phyloP scores from a whole-genome alignment of 2,888 invertebrate species.

The Phaedon cochleariae region DNA sequence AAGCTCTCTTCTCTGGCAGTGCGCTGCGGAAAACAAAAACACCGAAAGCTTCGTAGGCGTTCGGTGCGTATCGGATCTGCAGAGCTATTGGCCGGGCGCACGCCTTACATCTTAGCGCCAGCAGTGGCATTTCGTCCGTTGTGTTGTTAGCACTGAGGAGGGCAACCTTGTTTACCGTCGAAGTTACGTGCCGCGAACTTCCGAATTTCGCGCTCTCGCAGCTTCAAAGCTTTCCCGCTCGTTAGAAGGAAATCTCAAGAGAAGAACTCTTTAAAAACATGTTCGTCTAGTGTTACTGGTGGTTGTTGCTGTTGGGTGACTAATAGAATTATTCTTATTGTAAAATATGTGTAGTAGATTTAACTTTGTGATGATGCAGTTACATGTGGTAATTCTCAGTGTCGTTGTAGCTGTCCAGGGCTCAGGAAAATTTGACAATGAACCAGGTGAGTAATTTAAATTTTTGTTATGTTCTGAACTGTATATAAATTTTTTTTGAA shows the following conservation, averaged over 20 bases:
- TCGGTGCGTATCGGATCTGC: conserved; percentile 48
- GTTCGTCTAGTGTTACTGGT: conserved; percentile 5
- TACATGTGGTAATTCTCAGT: conserved; percentile 44
- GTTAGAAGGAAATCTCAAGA: neutral
- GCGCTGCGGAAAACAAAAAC: conserved; percentile 21
- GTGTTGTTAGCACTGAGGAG: conserved; percentile 31
- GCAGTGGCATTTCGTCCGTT: conserved; percentile 51
- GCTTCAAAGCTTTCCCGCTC: neutral
- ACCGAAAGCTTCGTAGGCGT: conserved; percentile 44
- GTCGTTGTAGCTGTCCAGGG: conserved; percentile 34
- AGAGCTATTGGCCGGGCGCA: conserved; percentile 54
- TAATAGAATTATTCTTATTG: neutral
- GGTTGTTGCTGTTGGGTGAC: conserved; percentile 8
- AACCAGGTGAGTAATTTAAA: conserved; percentile 41
- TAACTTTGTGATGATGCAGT: conserved; percentile 41
- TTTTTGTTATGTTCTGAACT: conserved; percentile 8
- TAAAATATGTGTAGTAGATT: conserved; percentile 14
- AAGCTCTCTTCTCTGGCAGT: neutral
- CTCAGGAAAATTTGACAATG: conserved; percentile 39
- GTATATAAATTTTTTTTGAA: no score
- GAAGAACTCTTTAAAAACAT: neutral
- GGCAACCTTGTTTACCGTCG: conserved; percentile 10
- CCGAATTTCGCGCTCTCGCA: neutral
- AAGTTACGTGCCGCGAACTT: conserved; percentile 2
- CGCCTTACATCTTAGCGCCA: conserved; percentile 50